Evolutionary conservation across 2,888 invertebrate genomes (phyloP).

Genomic region (Creontiades dilutus): DNA sequence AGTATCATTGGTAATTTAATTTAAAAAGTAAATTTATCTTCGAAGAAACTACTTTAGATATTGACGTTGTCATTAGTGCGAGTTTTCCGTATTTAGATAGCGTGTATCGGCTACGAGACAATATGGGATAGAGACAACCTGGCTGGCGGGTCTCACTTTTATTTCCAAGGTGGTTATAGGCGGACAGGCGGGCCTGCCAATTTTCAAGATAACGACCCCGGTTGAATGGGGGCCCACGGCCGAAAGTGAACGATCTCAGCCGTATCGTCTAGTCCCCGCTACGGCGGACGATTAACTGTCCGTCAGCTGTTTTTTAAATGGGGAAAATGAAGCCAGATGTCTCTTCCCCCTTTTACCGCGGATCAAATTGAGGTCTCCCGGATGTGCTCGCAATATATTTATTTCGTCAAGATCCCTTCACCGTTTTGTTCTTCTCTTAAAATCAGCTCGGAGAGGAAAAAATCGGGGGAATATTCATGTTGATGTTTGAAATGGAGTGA

Average conservation of each 20-base stretch:
- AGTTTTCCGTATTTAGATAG: no score
- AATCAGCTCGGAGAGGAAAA: background rate
- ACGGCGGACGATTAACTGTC: conserved; percentile 44
- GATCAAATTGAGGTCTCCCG: conserved; percentile 51
- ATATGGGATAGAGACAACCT: conserved; percentile 45
- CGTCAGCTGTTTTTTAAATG: conserved; percentile 63
- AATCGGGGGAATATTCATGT: background rate
- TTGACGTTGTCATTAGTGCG: no score
- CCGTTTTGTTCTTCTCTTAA: background rate
- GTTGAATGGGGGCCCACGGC: conserved; percentile 38
- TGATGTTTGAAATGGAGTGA: background rate
- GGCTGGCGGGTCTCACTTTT: conserved; percentile 41
- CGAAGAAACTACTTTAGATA: no score
- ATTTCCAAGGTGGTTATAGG: conserved; percentile 38
- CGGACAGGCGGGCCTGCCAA: conserved; percentile 54
- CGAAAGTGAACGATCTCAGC: conserved; percentile 56
- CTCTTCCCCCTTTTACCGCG: conserved; percentile 40
- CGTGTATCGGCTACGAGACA: background rate
- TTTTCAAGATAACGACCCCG: conserved; percentile 55
- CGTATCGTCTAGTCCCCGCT: conserved; percentile 37
- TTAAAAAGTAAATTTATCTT: no score
- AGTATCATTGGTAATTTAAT: no score
- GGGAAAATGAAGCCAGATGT: conserved; percentile 58
- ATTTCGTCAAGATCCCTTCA: background rate
- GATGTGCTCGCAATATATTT: conserved; percentile 30